Conservation (phyloP, 2,797 vertebrate genomes). For the Heliangelus exortis region DNA sequence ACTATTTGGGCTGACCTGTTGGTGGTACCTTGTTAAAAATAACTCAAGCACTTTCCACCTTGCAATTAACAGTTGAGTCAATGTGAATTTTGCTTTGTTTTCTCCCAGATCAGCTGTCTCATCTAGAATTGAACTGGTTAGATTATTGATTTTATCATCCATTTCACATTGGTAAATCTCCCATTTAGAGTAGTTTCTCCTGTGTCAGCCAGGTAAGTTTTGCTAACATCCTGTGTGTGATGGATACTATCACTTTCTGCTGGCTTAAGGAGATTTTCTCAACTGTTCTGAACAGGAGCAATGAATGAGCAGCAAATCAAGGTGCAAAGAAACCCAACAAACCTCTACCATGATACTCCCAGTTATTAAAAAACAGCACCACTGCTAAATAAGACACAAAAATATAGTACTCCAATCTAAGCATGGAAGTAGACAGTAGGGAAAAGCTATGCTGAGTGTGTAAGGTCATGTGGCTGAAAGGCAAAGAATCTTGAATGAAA, state of each 20-base stretch:
- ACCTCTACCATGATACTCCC: neutral
- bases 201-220: neutral
- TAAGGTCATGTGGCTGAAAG: neutral
- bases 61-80: neutral
- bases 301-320: neutral
- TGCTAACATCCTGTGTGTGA: neutral
- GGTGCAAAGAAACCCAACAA: neutral
- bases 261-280: neutral
- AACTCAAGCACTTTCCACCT: neutral
- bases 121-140: neutral
- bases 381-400: neutral
- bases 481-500: neutral
- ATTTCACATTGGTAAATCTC: neutral
- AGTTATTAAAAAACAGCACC: neutral
- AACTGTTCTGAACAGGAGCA: neutral
- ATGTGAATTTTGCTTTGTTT: neutral
- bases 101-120: neutral
- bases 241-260: neutral
- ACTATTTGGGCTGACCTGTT: neutral
- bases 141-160: neutral
- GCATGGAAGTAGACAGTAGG: accelerated
- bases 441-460: neutral
- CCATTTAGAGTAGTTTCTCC: neutral
- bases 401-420: neutral
- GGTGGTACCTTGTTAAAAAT: neutral